Evolutionary conservation across 2,113 vertebrate genomes (phyloP).

Genomic region (Dicaeum eximium): DNA sequence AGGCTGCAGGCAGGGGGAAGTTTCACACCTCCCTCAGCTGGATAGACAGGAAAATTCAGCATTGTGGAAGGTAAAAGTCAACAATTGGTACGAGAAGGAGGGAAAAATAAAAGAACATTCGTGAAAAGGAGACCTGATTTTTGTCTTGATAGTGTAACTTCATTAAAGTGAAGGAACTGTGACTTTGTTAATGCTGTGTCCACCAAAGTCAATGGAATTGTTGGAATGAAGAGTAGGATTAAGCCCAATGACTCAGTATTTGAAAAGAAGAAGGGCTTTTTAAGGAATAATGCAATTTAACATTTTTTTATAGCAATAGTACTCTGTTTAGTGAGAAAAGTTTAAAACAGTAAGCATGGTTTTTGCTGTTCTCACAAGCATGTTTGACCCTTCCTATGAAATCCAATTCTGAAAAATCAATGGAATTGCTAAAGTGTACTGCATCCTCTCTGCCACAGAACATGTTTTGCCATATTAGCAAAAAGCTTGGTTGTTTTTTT

Average conservation of each 20-base stretch:
- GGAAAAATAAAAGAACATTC: not conserved
- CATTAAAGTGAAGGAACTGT: not conserved
- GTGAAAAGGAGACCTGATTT: not conserved
- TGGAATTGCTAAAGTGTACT: not conserved
- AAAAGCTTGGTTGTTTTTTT: not conserved
- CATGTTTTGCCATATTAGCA: not conserved
- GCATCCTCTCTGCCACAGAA: not conserved
- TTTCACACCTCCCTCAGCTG: not conserved
- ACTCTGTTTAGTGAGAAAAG: not conserved
- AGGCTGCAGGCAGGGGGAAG: not conserved
- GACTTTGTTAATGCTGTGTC: fast-evolving
- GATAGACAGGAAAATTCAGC: not conserved
- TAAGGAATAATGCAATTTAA: not conserved
- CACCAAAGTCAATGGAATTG: not conserved
- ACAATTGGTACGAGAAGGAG: not conserved
- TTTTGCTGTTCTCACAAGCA: not conserved
- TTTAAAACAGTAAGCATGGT: not conserved
- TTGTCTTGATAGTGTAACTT: not conserved
- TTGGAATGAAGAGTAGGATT: not conserved
- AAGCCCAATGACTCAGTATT: not conserved
- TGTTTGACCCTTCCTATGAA: not conserved
- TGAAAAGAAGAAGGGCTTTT: not conserved
- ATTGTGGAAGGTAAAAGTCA: not conserved
- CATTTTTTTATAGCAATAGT: not conserved
- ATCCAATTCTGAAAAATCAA: not conserved